These are phyloP conservation scores for Acleris literana DNA, from an alignment of 2,888 invertebrate genomes.

Conservation along the genomic window DNA sequence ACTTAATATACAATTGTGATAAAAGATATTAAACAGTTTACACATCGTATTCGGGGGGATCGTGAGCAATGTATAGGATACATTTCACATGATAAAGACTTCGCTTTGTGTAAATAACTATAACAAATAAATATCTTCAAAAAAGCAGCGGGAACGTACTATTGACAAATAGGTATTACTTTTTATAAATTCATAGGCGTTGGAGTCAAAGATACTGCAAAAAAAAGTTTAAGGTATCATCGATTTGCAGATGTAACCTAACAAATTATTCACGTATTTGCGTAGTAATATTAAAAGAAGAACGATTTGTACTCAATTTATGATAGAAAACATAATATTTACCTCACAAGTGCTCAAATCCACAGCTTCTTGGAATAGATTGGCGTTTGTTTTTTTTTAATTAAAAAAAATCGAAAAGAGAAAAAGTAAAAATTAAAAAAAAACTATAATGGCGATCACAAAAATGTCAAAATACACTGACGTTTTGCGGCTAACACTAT, in stretches of 20 bases:
- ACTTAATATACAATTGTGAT: conserved; percentile 11
- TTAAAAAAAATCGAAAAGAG: conserved; percentile 57
- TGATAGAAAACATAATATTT: conserved; percentile 39
- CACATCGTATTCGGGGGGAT: too few species aligned
- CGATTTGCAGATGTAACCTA: conserved; percentile 26
- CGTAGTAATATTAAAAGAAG: conserved; percentile 17
- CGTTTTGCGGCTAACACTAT: conserved; percentile 29
- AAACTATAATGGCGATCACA: conserved; percentile 50
- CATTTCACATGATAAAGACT: too few species aligned
- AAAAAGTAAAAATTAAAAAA: conserved; percentile 62
- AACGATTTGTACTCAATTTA: conserved; percentile 10
- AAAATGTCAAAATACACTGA: conserved; percentile 55
- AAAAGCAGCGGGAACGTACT: conserved; percentile 59
- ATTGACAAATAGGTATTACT: conserved; percentile 38
- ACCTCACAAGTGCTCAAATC: conserved; percentile 43
- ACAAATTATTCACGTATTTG: conserved; percentile 9
- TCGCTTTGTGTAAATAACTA: too few species aligned
- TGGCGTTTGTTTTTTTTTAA: conserved; percentile 75
- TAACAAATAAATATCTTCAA: conserved; percentile 58
- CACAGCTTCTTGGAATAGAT: conserved; percentile 55
- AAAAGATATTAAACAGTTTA: too few species aligned
- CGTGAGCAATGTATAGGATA: too few species aligned
- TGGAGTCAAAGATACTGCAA: conserved; percentile 37
- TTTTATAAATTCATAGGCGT: conserved; percentile 48
- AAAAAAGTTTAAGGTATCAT: conserved; percentile 29